Base-by-base conservation (phyloP, 2,113 vertebrate species). In the Notiomystis cincta region DNA sequence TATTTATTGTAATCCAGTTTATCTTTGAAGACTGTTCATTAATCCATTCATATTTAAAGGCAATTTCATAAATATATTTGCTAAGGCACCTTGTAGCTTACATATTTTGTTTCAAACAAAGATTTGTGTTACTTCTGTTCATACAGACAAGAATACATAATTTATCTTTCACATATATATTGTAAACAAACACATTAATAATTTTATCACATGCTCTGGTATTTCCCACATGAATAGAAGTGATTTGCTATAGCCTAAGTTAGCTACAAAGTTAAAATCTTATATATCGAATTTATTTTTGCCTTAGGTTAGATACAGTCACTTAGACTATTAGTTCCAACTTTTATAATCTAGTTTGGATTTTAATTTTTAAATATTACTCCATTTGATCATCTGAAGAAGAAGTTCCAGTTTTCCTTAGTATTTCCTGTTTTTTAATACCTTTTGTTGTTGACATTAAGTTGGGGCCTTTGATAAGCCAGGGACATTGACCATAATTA, bases 171-270 rank as follows among this genome's bases (percentile, higher is more conserved):
- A 57, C 28, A 40, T 89, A 86, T 87, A 47, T 78, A 28, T 51
- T 35, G 71, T 90, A 87, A 95, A 85, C 60, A 93, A 93, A 56
- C 40, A n/a, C 57, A 64, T 92, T 65, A 89, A 89, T 91, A 81
- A 84, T 60, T 45, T 61, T 84, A 31, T 85, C 58, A 44, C 19
- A 58, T 70, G 28, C n/a, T 64, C 30, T 76, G 17, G 3, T 92
- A 58, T 84, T 88, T 93, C 53, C 61, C 87, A 87, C 24, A 15
- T 60, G 40, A 82, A 66, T 35, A 79, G 14, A 89, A 92, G 20
- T 82, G 30, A 56, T 95, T 87, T 94, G 22, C 61, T 90, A 17
- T 44, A 79, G 45, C 37, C 21, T 37, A 64, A 62, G n/a, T 45
- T 70, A 82, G 22, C 31, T 21, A 82, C 16, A 15, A 89, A 69